phyloP scores from a whole-genome alignment of 2,113 vertebrate genomes.

The Heterotilapia buettikoferi region DNA sequence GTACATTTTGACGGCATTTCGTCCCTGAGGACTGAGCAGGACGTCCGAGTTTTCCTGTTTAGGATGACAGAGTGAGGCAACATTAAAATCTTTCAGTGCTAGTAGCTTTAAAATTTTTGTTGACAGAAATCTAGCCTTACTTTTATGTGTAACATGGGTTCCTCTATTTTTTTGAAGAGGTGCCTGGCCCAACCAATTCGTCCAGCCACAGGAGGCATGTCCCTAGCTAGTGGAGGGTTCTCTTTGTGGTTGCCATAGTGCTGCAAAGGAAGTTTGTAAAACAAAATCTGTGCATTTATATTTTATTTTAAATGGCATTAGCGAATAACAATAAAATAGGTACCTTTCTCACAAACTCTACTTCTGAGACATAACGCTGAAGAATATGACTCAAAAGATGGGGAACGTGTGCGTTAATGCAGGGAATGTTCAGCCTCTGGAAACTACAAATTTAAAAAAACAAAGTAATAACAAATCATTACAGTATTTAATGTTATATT shows the following conservation, averaged over 20 bases:
- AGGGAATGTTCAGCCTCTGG: conserved; percentile 78
- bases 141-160: conserved; percentile 78
- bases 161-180: conserved; percentile 76
- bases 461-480: not conserved
- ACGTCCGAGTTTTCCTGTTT: conserved; percentile 77
- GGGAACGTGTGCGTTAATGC: conserved; percentile 70
- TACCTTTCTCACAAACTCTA: conserved; percentile 76
- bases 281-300: not conserved
- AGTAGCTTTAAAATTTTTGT: not conserved
- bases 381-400: conserved; percentile 66
- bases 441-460: conserved; percentile 63
- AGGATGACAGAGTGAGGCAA: not conserved
- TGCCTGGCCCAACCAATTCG: conserved; percentile 80
- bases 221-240: conserved; percentile 74
- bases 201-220: conserved; percentile 79
- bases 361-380: conserved; percentile 72
- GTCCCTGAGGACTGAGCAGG: conserved; percentile 72
- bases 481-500: not conserved
- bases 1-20: conserved; percentile 74
- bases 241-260: conserved; percentile 71
- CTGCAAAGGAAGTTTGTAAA: conserved; percentile 40
- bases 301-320: not conserved
- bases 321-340: not conserved
- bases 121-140: conserved; percentile 53
- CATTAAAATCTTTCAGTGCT: not conserved